Base-by-base conservation (phyloP, 2,113 vertebrate species). In the Thalassarche chlororhynchos region DNA sequence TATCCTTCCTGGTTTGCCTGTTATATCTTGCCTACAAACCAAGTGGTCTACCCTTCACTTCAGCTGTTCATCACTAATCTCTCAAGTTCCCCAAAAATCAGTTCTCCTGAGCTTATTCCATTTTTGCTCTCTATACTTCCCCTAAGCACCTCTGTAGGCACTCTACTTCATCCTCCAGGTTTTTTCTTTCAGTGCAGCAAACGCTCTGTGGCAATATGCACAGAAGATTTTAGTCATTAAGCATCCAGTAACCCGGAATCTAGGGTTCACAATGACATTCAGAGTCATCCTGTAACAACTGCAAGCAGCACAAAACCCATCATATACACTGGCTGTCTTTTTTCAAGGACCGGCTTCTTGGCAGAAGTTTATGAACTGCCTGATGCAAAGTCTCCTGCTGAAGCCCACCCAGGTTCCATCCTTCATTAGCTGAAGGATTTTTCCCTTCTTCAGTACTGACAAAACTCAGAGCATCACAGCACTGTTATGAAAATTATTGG, bases 151-250 rank as follows among this genome's bases (percentile, higher is more conserved):
- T 80, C 61, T 14, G 4, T 21, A 65, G 10, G 8, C 42, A 51
- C 44, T 38, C 20, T 46, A 26, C 15, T 47, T 13, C 31, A 51
- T 31, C 24, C 46, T 42, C 17, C 24, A 62, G 19, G 26, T 28
- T 40, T 74, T 69, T 28, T 76, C 40, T 36, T 74, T 40, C 77
- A 38, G 26, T 24, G 14, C 21, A 81, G 60, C 28, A 40, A 77
- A 8, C 1, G 1, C 11, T 40, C 17, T 84, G 23, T 34, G 21
- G 40, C 46, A 80, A 46, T 23, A 66, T 0, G 3, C 3, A 91
- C 4, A 76, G 29, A 68, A 91, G 42, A 36, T 8, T 25, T 10
- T 12, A 23, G 5, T 19, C 17, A 58, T 44, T 20, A 78, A 68
- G 17, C 29, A 81, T 29, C 8, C 57, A 54, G 42, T 40, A 60